Evolutionary conservation across 2,888 invertebrate genomes (phyloP), one percentile per base, ranked within the genome.

Genomic region (Acleris emargana): DNA sequence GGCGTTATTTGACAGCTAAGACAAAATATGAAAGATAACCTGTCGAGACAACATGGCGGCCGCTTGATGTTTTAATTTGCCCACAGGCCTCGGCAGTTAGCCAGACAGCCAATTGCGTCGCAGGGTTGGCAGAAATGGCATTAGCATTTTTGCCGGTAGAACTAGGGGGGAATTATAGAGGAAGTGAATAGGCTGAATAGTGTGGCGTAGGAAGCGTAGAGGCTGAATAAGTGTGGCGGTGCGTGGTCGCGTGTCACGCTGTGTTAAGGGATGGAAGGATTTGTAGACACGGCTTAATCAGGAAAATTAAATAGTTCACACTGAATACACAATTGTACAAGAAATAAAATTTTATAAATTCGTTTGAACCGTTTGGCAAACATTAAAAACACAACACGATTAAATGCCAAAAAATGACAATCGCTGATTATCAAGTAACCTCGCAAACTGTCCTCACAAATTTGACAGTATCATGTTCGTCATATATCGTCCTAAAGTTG

Each of bases 11-110:
- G 89, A 86, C 89, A 83, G 82, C 70, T 80, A 86, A 86, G 91
- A 90, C 91, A 91, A 91, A 91, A 90, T 91, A 88, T 89, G 90
- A 91, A 88, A 86, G 83, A 90, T 87, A 77, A 84, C 82, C 86
- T 84, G 87, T 84, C 84, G 76, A 75, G 63, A 70, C 75, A 80
- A 81, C 82, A 84, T 82, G 83, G 82, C 78, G 75, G 80, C 75
- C 58, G 68, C 67, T 71, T 86, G 89, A 90, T 89, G 88, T 86
- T 89, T 90, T 91, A 91, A 91, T 91, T 90, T 89, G 89, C 91
- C 91, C 87, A 83, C 82, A 81, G 91, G 91, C 90, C 80, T 82
- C 77, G 81, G 85, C 86, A 84, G 80, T 88, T 87, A 86, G 86
- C 81, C 77, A 72, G 74, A 74, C 81, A 77, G 81, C 83, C 86